These are phyloP conservation scores for Emydocephalus ijimae DNA, from an alignment of 2,113 vertebrate species.

Conservation along the genomic window DNA sequence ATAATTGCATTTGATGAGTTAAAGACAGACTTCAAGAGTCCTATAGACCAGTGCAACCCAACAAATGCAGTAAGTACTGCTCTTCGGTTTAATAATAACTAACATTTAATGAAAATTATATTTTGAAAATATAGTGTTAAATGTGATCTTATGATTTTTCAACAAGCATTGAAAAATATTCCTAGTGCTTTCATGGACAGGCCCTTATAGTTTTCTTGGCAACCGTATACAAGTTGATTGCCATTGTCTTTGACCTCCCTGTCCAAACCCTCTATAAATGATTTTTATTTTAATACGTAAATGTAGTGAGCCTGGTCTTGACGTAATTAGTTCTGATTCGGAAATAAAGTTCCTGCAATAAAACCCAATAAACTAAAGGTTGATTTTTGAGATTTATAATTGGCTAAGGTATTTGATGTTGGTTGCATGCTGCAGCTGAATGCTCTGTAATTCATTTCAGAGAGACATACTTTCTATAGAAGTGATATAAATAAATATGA, in stretches of 20 bases:
- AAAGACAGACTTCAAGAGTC: constrained; percentile 97
- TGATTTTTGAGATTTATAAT: neutral
- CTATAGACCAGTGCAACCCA: constrained; percentile 97
- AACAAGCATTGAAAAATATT: neutral
- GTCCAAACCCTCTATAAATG: neutral
- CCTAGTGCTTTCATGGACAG: neutral
- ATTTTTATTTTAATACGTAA: constrained; percentile 11
- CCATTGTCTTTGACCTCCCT: neutral
- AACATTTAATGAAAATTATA: neutral
- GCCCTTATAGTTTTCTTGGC: neutral
- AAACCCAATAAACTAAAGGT: neutral
- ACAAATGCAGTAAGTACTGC: constrained; percentile 86
- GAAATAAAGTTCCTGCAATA: constrained; percentile 3
- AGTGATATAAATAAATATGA: neutral
- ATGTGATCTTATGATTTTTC: neutral
- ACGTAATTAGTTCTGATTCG: constrained; percentile 1
- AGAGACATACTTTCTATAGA: neutral
- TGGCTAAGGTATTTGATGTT: neutral
- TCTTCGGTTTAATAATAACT: neutral
- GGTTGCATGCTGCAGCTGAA: neutral
- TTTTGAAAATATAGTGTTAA: neutral
- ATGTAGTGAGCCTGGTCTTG: neutral
- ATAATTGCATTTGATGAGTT: constrained; percentile 98
- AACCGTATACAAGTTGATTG: neutral
- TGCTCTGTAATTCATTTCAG: neutral